Evolutionary conservation across 2,888 invertebrate species (phyloP), one percentile per base, ranked within the genome.

Genomic region (Trachelus stipa): DNA sequence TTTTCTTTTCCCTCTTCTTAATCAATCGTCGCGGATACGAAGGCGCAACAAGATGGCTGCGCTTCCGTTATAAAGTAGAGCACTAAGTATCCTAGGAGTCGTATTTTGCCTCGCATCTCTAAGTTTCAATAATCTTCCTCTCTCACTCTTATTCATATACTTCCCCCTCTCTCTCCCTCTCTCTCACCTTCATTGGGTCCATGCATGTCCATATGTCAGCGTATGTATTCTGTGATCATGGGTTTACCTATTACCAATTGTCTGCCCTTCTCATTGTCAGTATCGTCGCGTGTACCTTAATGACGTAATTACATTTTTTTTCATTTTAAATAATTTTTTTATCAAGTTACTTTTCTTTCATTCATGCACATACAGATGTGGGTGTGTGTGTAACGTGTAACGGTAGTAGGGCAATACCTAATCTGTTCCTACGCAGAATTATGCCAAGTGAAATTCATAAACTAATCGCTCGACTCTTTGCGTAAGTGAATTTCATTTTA

Each of bases 1-100:
- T 79, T 82, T 75, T 76, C 82, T 83, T 80, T 75, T 71, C 15
- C 71, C 34, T 71, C 34, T 71, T 34, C 12, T 71, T 71, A 71
- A 71, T 71, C 71, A 71, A 71, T 71, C 71, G 71, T 71, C 71
- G 74, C 35, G 34, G 74, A 37, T 74, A 74, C 34, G 35, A 34
- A 30, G 30, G 74, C 34, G 74, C 56, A 56, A 56, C 56, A 56
- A 56, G 56, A 56, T 56, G 56, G 56, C 56, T 23, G 56, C 56
- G 56, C 56, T 56, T 56, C 56, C 56, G 23, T 56, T 56, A 56
- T 56, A 56, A 56, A 56, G 56, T 56, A 56, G 56, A 34, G 74
- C 35, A 35, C 74, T 74, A 74, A 74, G 30, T 74, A 74, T 74
- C 12, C 74, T 74, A 74, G 74, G 74, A 74, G 74, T 74, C 35